Evolutionary conservation across 1,140 invertebrate genomes (phyloP), one percentile per base, ranked within the genome.

Genomic region (Trichonephila clavata): DNA sequence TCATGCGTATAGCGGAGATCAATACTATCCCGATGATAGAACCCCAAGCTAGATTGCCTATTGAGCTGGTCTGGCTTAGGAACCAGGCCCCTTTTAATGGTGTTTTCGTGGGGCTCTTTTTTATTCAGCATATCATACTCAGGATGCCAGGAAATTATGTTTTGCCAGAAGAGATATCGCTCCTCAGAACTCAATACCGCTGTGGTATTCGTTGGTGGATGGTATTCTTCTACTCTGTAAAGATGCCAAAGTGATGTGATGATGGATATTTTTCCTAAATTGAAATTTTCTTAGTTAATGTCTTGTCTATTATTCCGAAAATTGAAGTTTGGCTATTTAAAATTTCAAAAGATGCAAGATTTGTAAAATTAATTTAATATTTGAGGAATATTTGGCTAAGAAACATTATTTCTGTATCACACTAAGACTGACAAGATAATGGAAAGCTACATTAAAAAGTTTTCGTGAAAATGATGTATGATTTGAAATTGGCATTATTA

Each of bases 1-100:
- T 93, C 92, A 93, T 87, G 92, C 92, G 92, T 87, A 87, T 43
- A 93, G 92, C 68, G 57, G 32, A 93, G 92, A 93, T 93, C 92
- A 93, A 93, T 93, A 93, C 50, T 88, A 80, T 21, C 50, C 57
- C 84, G 84, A 93, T 93, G 92, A 93, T 93, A 84, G 92, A 93
- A 87, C 65, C 84, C 39, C 83, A 80, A 87, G 84, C 92, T 93
- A 87, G 92, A 93, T 93, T 93, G 92, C 92, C 84, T 93, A 93
- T 93, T 93, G 92, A 93, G 92, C 92, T 93, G 84, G 63, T 65
- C 61, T 59, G 91, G 71, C 81, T 93, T 84, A 80, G 92, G 39
- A 39, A 80, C 92, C 88, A 59, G 68, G 88, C 88, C 65, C 61
- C 68, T 93, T 87, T 93, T 93, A 93, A 93, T 93, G 86, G 84